Percentiles rank a stretch among this genome's conserved stretches.
phyloP scores from a whole-genome alignment of 2,888 invertebrate species.

The Aplocera efformata region DNA sequence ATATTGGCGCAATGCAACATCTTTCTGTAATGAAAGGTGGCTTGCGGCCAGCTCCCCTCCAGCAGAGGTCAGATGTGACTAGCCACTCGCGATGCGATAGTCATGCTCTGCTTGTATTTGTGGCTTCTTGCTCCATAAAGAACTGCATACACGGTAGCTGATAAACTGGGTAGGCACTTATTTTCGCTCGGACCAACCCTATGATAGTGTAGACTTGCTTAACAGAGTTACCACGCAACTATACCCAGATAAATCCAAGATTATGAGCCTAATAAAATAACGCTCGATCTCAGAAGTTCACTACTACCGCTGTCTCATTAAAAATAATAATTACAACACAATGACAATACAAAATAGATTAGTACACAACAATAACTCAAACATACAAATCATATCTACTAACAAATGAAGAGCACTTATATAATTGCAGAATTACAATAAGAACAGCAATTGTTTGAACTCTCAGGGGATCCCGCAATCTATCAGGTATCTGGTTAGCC shows the following conservation, averaged over 20 bases:
- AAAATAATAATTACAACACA: constrained; percentile 27
- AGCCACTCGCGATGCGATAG: constrained; percentile 44
- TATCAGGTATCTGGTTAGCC: too few species aligned
- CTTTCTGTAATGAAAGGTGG: constrained; percentile 67
- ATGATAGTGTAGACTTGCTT: too few species aligned
- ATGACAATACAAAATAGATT: constrained; percentile 40
- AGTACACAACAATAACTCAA: constrained; percentile 41
- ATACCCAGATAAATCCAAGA: constrained; percentile 4
- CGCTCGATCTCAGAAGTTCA: constrained; percentile 14
- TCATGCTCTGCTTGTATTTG: constrained; percentile 32
- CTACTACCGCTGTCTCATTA: constrained; percentile 14
- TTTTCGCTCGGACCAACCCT: too few species aligned
- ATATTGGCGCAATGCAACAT: constrained; percentile 54
- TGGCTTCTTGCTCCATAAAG: constrained; percentile 8
- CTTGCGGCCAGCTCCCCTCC: constrained; percentile 48
- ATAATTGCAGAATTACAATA: constrained; percentile 43
- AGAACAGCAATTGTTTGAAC: too few species aligned
- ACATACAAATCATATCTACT: constrained; percentile 38
- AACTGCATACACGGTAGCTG: constrained; percentile 5
- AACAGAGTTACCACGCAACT: too few species aligned
- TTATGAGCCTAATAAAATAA: constrained; percentile 8
- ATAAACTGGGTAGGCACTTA: too few species aligned
- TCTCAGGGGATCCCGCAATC: too few species aligned
- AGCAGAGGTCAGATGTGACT: constrained; percentile 34
- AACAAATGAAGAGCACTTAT: constrained; percentile 33